Evolutionary conservation across 2,113 vertebrate genomes (phyloP).

Genomic region (Cyanoramphus novaezelandiae): DNA sequence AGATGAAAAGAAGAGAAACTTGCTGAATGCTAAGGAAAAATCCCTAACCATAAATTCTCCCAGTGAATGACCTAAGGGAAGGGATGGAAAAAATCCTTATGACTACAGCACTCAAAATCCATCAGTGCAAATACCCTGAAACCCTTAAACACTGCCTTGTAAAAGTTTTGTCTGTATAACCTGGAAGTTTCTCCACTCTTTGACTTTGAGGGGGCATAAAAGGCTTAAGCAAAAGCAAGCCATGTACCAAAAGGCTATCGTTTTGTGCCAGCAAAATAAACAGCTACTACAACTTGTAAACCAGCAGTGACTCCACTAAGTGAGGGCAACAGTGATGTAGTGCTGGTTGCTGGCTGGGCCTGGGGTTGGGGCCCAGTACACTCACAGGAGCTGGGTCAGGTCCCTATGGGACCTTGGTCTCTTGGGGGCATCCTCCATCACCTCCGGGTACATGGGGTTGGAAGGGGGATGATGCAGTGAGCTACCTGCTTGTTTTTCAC

Average conservation of each 20-base stretch:
- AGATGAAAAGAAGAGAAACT: background rate
- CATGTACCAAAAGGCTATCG: fast-evolving
- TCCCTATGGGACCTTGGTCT: background rate
- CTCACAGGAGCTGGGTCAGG: fast-evolving
- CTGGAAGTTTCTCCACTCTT: background rate
- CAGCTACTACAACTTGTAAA: background rate
- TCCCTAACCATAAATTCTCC: background rate
- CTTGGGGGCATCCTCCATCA: background rate
- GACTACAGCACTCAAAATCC: background rate
- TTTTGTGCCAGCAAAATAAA: background rate
- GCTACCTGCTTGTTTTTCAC: background rate
- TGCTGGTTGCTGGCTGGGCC: fast-evolving
- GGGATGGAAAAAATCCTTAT: background rate
- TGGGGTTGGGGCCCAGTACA: fast-evolving
- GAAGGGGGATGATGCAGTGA: background rate
- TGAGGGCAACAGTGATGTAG: fast-evolving
- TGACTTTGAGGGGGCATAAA: background rate
- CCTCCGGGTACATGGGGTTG: no score
- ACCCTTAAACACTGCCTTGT: background rate
- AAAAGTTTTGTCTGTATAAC: background rate
- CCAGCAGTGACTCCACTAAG: background rate
- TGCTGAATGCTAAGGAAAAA: background rate
- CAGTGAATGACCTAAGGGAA: background rate
- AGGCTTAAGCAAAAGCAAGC: background rate
- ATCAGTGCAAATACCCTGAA: background rate